Evolutionary conservation across 2,888 invertebrate species (phyloP).

Genomic region (Drosophila rellima): DNA sequence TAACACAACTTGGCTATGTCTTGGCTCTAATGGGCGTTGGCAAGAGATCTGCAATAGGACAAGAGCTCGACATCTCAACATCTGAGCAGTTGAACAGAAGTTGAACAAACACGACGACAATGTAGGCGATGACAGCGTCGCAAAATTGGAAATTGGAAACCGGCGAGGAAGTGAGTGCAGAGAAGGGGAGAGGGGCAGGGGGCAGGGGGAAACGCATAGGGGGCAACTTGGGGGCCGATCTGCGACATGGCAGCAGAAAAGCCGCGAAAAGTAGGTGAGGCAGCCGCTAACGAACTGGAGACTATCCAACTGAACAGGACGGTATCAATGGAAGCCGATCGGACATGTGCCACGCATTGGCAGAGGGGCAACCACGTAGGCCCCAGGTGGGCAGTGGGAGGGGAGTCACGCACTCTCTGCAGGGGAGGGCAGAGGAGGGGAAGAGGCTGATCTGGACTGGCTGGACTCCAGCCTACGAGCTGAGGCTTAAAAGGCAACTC

Average conservation of each 20-base stretch:
- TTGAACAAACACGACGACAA: constrained; percentile 51
- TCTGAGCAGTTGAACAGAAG: constrained; percentile 10
- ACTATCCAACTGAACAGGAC: constrained; percentile 41
- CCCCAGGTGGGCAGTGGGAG: constrained; percentile 58
- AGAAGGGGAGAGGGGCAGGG: neutral
- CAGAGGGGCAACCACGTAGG: constrained; percentile 38
- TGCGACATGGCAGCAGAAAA: constrained; percentile 46
- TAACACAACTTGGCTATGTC: constrained; percentile 30
- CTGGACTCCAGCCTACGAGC: constrained; percentile 27
- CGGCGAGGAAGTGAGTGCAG: constrained; percentile 11
- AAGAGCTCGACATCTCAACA: constrained; percentile 31
- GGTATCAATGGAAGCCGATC: constrained; percentile 76
- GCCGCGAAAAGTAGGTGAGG: constrained; percentile 73
- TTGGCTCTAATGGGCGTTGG: constrained; percentile 69
- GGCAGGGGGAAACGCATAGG: constrained; percentile 40
- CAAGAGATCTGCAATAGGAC: constrained; percentile 50
- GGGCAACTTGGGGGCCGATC: constrained; percentile 40
- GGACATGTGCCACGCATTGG: constrained; percentile 79
- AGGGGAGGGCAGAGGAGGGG: constrained; percentile 1
- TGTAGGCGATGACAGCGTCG: constrained; percentile 78
- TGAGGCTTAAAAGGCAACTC: constrained; percentile 60
- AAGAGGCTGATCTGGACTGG: constrained; percentile 13
- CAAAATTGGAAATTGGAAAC: constrained; percentile 56
- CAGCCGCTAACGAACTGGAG: constrained; percentile 67
- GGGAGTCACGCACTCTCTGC: constrained; percentile 3